These are phyloP conservation scores for Athalia cordata DNA, from an alignment of 2,888 invertebrate genomes.

Conservation along the genomic window DNA sequence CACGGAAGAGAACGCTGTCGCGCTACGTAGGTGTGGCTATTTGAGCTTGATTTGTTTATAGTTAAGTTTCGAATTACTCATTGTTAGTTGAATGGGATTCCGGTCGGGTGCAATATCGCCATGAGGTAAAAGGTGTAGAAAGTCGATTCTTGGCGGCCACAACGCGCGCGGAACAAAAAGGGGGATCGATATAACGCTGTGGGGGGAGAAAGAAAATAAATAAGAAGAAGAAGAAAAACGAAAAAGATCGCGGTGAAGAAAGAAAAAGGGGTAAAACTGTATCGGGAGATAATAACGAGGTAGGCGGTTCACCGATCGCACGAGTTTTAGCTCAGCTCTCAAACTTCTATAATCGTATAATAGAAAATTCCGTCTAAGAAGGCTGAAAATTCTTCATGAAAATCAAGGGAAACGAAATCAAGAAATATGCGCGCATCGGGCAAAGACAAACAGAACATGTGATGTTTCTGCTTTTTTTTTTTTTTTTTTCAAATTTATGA, in stretches of 20 bases:
- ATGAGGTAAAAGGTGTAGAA: not conserved
- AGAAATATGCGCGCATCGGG: too few species aligned
- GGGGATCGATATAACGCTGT: slow-evolving; percentile 25
- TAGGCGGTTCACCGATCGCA: slow-evolving; percentile 57
- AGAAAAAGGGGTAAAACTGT: slow-evolving; percentile 62
- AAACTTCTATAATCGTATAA: not conserved
- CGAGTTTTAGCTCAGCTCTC: slow-evolving; percentile 12
- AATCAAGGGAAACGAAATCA: too few species aligned
- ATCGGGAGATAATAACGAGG: slow-evolving; percentile 67
- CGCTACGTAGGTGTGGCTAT: slow-evolving; percentile 6
- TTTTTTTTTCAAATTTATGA: not conserved
- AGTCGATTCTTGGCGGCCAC: not conserved
- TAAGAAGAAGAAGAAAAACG: slow-evolving; percentile 4
- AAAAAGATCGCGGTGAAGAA: not conserved
- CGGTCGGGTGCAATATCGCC: not conserved
- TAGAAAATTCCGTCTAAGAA: not conserved
- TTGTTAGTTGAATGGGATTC: slow-evolving; percentile 20
- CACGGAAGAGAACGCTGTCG: slow-evolving; percentile 16
- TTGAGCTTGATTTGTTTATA: slow-evolving; percentile 25
- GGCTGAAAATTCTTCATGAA: too few species aligned
- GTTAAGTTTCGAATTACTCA: slow-evolving; percentile 28
- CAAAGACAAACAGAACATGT: too few species aligned
- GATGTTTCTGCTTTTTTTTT: not conserved
- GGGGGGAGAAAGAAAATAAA: slow-evolving; percentile 52
- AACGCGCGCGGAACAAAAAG: slow-evolving; percentile 11